Evolutionary conservation across 2,797 vertebrate species (phyloP).

Genomic region (Platyrinchus mystaceus): DNA sequence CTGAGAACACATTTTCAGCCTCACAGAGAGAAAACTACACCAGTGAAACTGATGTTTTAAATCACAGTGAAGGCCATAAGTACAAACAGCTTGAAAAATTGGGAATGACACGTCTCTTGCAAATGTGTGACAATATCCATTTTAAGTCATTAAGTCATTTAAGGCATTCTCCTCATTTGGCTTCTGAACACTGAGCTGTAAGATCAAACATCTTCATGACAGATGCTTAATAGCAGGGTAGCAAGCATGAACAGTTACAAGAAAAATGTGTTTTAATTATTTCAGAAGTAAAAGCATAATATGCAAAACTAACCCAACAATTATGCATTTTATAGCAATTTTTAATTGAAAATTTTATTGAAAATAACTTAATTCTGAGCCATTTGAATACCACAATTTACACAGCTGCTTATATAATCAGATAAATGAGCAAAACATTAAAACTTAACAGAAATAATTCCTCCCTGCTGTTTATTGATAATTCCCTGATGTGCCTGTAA

Average conservation of each 20-base stretch:
- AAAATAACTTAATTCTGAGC: background rate
- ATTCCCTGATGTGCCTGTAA: background rate
- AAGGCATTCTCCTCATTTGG: background rate
- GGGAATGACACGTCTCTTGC: background rate
- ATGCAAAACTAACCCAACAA: background rate
- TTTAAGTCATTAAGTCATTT: background rate
- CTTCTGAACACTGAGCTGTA: background rate
- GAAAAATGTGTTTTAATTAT: background rate
- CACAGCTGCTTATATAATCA: background rate
- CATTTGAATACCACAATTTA: background rate
- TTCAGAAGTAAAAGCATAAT: background rate
- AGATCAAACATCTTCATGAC: background rate
- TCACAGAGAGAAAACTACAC: background rate
- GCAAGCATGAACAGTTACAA: background rate
- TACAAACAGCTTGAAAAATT: background rate
- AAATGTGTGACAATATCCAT: background rate
- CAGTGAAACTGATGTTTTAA: background rate
- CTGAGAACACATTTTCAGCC: background rate
- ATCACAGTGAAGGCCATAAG: background rate
- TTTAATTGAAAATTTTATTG: background rate
- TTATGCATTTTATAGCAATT: background rate
- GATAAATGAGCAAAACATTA: background rate
- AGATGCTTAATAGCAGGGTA: background rate
- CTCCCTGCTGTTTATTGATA: background rate
- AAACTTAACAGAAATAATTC: conserved; percentile 44